Conservation (phyloP, 2,797 vertebrate genomes). For the Cottoperca gobio region DNA sequence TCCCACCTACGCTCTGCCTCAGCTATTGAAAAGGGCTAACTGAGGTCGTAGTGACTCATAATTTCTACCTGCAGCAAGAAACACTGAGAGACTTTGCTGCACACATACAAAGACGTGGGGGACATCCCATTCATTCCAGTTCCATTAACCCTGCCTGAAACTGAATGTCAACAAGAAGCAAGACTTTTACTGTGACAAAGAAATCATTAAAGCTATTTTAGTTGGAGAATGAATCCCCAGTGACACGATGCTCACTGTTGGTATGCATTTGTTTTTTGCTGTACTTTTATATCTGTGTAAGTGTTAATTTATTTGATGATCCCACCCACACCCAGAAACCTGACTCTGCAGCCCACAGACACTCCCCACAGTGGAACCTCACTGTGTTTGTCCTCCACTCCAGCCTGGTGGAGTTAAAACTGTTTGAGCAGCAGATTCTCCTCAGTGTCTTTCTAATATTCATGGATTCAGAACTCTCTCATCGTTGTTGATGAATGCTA, state of each 20-base stretch:
- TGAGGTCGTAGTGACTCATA: constrained; percentile 47
- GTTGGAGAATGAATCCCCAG: not conserved
- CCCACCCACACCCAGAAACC: constrained; percentile 25
- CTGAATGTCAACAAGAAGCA: not conserved
- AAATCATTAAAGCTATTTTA: not conserved
- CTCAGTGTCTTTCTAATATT: constrained; percentile 8
- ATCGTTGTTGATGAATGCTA: constrained; percentile 35
- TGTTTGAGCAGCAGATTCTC: constrained; percentile 21
- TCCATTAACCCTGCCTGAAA: not conserved
- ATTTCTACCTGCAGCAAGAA: not conserved
- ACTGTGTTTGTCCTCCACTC: constrained; percentile 49
- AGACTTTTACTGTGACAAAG: not conserved
- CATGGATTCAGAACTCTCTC: constrained; percentile 14
- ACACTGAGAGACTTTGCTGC: not conserved
- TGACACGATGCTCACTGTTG: not conserved
- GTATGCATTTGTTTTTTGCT: not conserved
- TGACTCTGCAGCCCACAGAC: constrained; percentile 17
- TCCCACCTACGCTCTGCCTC: constrained; percentile 40
- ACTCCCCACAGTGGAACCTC: constrained; percentile 15
- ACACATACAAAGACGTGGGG: not conserved
- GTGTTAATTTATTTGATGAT: constrained; percentile 23
- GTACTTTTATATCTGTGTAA: not conserved
- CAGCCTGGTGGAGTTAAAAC: constrained; percentile 9
- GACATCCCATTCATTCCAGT: not conserved
- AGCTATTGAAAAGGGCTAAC: constrained; percentile 11